Base-by-base conservation (phyloP, 2,888 invertebrate genomes). In the Hylaea fasciaria region DNA sequence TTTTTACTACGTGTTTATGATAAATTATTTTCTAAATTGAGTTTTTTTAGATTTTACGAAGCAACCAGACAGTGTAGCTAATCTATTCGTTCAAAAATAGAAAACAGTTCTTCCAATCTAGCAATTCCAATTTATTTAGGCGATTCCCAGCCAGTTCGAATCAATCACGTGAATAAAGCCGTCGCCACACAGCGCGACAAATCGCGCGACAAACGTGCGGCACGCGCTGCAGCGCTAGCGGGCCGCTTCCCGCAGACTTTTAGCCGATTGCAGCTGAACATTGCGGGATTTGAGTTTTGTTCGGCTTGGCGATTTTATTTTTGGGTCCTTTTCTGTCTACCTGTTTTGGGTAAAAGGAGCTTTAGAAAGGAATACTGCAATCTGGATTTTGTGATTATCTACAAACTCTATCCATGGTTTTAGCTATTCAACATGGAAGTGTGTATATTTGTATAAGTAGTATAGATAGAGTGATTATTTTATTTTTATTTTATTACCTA, bases 271-370 rank as follows among this genome's bases (percentile, higher is more conserved):
- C 41, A 59, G 50, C 57, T 41, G 40, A 56, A 57, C 65, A 65
- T 64, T 64, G 54, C 61, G 49, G 51, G 60, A 47, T 62, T 67
- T 61, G 53, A 58, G 57, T 67, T 69, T 69, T 63, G 65, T 65
- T 65, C 60, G 64, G 53, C 35, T 61, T 49, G n/a, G 50, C 48
- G 13, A 39, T 57, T 62, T 53, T 55, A 35, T 57, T 57, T 65
- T 66, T 59, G 29, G 39, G 37, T 61, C 58, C 39, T 69, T 65
- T 62, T 65, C 43, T 62, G 62, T 65, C 60, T 64, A 60, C 64
- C 50, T 45, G 55, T 46, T 54, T 39, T 44, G 56, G 45, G 16
- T 35, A 47, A 46, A 40, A 52, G 51, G 16, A 44, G 41, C 45
- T 16, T 37, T 45, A 22, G 17, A 39, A 45, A 53, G 11, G 16